Conservation (phyloP, 2,888 invertebrate species). For the Rutpela maculata region DNA sequence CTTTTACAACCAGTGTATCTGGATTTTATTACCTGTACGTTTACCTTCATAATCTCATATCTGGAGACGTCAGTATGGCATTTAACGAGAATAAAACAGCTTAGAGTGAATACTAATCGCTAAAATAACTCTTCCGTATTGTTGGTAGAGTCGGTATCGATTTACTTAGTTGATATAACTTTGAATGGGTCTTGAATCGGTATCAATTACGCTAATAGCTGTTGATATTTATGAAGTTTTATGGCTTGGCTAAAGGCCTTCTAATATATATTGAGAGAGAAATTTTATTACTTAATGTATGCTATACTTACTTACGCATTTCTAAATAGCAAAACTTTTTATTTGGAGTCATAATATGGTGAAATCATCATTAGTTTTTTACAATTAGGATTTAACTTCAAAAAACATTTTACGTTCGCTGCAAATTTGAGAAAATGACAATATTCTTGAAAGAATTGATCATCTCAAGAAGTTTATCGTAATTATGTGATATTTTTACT, state of each 20-base stretch:
- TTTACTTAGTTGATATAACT: conserved; percentile 8
- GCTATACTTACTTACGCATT: too few species aligned
- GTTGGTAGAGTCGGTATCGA: conserved; percentile 14
- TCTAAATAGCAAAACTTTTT: too few species aligned
- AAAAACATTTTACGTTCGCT: too few species aligned
- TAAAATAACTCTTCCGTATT: conserved; percentile 37
- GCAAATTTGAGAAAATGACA: too few species aligned
- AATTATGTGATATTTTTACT: too few species aligned
- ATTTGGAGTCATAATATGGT: too few species aligned
- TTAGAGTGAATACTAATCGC: conserved; percentile 11
- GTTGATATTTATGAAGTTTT: conserved; percentile 20
- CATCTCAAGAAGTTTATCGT: too few species aligned
- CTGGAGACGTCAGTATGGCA: conserved; percentile 15
- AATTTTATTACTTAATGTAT: not conserved
- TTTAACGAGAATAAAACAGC: conserved; percentile 24
- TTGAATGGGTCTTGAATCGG: conserved; percentile 21
- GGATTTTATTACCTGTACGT: conserved; percentile 11
- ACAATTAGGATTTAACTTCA: too few species aligned
- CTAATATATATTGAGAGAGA: not conserved
- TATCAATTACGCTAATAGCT: conserved; percentile 23
- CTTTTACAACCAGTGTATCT: not conserved
- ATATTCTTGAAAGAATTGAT: too few species aligned
- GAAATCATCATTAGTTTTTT: too few species aligned
- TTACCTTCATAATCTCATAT: conserved; percentile 27
- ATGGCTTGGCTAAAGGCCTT: not conserved